These are phyloP conservation scores for Mya arenaria DNA, from an alignment of 1,140 invertebrate genomes.

Conservation along the genomic window DNA sequence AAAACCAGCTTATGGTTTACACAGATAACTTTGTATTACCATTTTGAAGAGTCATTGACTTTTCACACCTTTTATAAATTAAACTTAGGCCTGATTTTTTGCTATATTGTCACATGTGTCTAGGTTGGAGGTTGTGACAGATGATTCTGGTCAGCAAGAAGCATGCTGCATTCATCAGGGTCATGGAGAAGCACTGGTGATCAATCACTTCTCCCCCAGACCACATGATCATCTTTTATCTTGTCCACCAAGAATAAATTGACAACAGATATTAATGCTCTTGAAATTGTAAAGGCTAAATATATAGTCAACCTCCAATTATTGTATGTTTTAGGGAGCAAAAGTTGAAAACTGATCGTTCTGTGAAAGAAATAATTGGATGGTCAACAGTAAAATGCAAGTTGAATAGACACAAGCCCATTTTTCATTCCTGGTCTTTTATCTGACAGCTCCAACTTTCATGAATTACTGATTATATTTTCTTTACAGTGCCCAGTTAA, in stretches of 20 bases:
- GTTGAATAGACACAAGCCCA: no score
- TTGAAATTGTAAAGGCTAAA: slow-evolving; percentile 16
- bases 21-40: slow-evolving; percentile 35
- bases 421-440: no score
- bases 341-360: slow-evolving; percentile 3
- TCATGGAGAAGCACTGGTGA: slow-evolving; percentile 42
- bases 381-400: no score
- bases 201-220: slow-evolving; percentile 33
- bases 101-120: slow-evolving; percentile 21
- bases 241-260: slow-evolving; percentile 18
- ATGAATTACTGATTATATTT: no score
- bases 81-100: slow-evolving; percentile 3
- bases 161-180: slow-evolving; percentile 44
- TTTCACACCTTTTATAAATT: slow-evolving; percentile 30
- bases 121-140: slow-evolving; percentile 29
- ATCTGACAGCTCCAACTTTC: no score
- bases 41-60: slow-evolving; percentile 38
- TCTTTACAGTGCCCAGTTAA: no score
- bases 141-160: slow-evolving; percentile 46
- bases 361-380: neutral
- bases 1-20: slow-evolving; percentile 5
- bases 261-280: slow-evolving; percentile 36
- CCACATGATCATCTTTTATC: neutral
- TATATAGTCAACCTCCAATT: neutral
- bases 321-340: slow-evolving; percentile 9